Evolutionary conservation across 2,113 vertebrate genomes (phyloP).

Genomic region (Nestor notabilis): DNA sequence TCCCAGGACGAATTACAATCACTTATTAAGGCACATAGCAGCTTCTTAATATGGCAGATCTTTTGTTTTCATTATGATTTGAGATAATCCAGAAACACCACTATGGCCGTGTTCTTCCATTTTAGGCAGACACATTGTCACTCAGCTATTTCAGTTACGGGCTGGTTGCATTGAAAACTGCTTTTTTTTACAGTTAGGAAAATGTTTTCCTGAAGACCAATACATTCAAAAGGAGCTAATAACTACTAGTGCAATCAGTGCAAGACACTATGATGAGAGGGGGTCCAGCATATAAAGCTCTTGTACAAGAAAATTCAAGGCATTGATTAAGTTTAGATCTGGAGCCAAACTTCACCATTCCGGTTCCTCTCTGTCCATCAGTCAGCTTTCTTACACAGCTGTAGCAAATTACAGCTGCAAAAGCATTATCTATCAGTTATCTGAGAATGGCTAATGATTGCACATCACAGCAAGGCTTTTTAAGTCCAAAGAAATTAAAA

Average conservation of each 20-base stretch:
- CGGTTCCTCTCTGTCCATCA: not conserved
- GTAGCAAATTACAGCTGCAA: conserved; percentile 1
- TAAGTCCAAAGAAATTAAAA: not conserved
- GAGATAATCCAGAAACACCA: not conserved
- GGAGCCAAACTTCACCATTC: not conserved
- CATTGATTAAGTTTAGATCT: not conserved
- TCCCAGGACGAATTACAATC: not conserved
- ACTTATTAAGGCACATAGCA: not conserved
- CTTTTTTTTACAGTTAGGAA: not conserved
- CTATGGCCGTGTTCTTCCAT: not conserved
- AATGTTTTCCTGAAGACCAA: not conserved
- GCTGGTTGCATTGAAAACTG: not conserved
- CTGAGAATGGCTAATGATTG: not conserved
- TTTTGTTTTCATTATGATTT: not conserved
- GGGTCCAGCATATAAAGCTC: not conserved
- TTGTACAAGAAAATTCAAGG: rapidly evolving
- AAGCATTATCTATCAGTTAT: conserved; percentile 12
- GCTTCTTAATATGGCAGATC: not conserved
- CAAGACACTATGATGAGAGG: not conserved
- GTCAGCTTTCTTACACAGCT: not conserved
- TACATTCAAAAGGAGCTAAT: not conserved
- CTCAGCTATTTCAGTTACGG: not conserved
- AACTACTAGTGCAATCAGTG: not conserved
- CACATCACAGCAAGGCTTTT: not conserved
- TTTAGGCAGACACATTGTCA: not conserved